Base-by-base conservation (phyloP, 2,888 invertebrate genomes). In the Idaea dimidiata region DNA sequence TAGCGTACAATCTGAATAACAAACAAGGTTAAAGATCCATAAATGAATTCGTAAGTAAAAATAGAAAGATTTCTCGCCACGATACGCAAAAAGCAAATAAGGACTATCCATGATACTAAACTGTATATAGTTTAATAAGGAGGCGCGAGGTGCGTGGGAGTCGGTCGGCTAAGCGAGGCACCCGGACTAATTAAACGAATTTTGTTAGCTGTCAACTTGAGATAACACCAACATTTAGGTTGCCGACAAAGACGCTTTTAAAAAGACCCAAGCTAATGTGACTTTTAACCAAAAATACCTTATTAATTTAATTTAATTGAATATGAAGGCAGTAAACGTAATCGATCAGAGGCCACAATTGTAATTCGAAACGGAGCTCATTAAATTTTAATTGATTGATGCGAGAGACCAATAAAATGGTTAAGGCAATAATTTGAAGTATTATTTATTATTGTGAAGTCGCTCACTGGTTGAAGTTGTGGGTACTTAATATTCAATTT, bases 181-280 rank as follows among this genome's bases (percentile, higher is more conserved):
- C 65, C 78, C 80, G 72, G 75, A 70, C 85, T 91, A 91, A 92
- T 92, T 92, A 92, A 92, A 92, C 89, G 89, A 90, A 90, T 90
- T 91, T 91, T 90, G 90, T 91, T 82, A 89, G 86, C 88, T 91
- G 91, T 92, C 91, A 91, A 86, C 84, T 77, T 68, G 74, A 86
- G 91, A 92, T 91, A 91, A 87, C 75, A 72, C 73, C 67, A 55
- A 69, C 85, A 90, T 91, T 91, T 81, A 89, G 71, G 76, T 71
- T 73, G 77, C 89, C 91, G 89, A 67, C 66, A 66, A 69, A 67
- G 66, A 70, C 58, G 54, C 67, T 58, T 63, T 71, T 68, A 69
- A 56, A 56, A 16, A 5, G 56, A 17, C 17, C 56, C 56, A 56
- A 17, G 17, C 4, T 65, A 72, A 71, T 71, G 62, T 62, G 6